Base-by-base conservation (phyloP, 2,113 vertebrate genomes). In the Platycercus adscitus region DNA sequence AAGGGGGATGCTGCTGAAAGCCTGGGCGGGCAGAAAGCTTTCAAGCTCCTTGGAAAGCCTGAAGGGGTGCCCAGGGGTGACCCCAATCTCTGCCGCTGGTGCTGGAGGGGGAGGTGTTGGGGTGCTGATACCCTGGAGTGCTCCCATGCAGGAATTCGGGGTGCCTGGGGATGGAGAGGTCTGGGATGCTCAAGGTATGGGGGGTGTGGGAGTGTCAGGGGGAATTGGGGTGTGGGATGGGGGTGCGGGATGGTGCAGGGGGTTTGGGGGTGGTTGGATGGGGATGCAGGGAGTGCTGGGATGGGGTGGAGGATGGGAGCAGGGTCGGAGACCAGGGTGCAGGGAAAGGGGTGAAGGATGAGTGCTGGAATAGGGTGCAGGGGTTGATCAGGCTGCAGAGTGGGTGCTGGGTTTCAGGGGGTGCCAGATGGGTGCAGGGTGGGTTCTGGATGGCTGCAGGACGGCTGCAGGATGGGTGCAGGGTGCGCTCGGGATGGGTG, bases 121-220 rank as follows among this genome's bases (percentile, higher is more conserved):
- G 26, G 47, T n/a, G 55, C 28, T 5, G 70, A 7, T 71, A 71
- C 18, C 37, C 46, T n/a, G 79, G 1, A 0, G 37, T 10, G 91
- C 76, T 24, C n/a, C 11, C 0, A 0, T 12, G 41, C 6, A 11
- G 26, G 29, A n/a, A 21, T 9, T 55, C 0, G 1, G 69, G 24
- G 8, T 69, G 7, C 37, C 49, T 19, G 88, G 14, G 41, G 10
- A 9, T 56, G 37, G 64, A 58, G n/a, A 10, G 18, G 20, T 37
- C 14, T 7, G 39, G 28, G 46, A 4, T 75, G 66, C 17, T 65
- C 10, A 46, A n/a, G 60, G 35, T 11, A 39, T 2, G 15, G 4
- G 21, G 31, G 50, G 31, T 23, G 21, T 47, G 21, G 25, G 49
- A 14, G 49, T 50, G 0, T 25, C 47, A 9, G 63, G 29, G 12